Base-by-base conservation (phyloP, 1,140 invertebrate species). In the Xylocopa sonorina region DNA sequence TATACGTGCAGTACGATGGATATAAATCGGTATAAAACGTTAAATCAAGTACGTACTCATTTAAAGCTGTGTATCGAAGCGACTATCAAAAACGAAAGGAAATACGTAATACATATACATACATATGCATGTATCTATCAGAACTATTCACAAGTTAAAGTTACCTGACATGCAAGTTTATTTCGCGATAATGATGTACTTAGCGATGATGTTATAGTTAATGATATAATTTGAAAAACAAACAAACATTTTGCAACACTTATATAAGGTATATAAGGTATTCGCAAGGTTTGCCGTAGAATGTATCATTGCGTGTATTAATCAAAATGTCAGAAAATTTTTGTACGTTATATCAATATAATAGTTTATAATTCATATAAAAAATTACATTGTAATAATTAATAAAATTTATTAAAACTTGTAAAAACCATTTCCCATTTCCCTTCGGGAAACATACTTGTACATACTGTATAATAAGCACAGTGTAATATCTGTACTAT, bases 1-100 rank as follows among this genome's bases (percentile, higher is more conserved):
- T 6, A 1, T 32, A 21, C 29, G 29, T 58, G 10, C 29, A 58
- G 1, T 34, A 12, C 18, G 29, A 16, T 21, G 55, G 16, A 32
- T 9, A 6, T 34, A 21, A 32, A 34, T 58, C 14, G 55, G 34
- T 21, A 14, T 21, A 32, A 32, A 53, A 53, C 18, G 10, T 38
- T 18, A 60, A 21, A 34, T 58, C 5, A 29, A 7, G 24, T 24
- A 9, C 57, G 38, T 18, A 7, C 38, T 5, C 3, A n/a, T 32
- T 34, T 21, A 7, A 10, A 3, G 2, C 21, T 57, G 7, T 6
- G 46, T 14, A 21, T 21, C 3, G 43, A 21, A 5, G 3, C 6
- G 18, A 32, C 7, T 75, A 46, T 67, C 41, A 18, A 24, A 63
- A 76, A 53, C 27, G 29, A 29, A 68, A 46, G 38, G 51, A 38